A percentile compares a stretch with the other conserved stretches of the same genome.
Conservation (phyloP, 2,888 invertebrate species). For the Tetragnatha montana region DNA sequence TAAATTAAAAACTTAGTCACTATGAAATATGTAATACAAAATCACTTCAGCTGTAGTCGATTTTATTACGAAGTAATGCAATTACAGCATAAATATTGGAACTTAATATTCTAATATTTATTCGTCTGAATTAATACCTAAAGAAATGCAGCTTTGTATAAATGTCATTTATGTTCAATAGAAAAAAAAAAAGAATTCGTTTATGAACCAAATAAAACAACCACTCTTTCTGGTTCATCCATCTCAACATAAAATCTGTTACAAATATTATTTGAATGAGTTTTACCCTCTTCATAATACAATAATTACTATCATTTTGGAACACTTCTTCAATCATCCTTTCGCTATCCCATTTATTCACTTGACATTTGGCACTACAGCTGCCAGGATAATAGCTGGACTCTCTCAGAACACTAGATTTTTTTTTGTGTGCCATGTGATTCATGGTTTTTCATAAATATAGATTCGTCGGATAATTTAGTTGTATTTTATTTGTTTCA, state of each 20-base stretch:
- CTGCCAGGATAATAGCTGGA: not conserved
- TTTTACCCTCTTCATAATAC: conserved; percentile 7
- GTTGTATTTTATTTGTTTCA: not conserved
- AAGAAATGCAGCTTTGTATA: too few relatives aligned
- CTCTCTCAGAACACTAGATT: not conserved
- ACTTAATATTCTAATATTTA: too few relatives aligned
- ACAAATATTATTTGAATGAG: not conserved
- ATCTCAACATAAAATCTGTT: not conserved
- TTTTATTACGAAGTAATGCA: too few relatives aligned
- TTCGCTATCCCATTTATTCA: conserved; percentile 27
- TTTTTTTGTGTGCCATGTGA: not conserved
- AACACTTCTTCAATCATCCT: conserved; percentile 36
- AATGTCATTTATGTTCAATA: too few relatives aligned
- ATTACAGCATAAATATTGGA: too few relatives aligned
- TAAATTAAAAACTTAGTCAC: too few relatives aligned
- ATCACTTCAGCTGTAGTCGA: too few relatives aligned
- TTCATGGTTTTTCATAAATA: not conserved
- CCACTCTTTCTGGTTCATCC: not conserved
- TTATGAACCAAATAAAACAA: not conserved
- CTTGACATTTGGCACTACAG: conserved; percentile 41
- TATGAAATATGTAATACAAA: too few relatives aligned
- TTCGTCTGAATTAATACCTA: too few relatives aligned
- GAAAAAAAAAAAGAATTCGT: too few relatives aligned
- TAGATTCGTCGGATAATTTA: not conserved
- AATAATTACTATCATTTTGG: conserved; percentile 43